Conservation (phyloP, 2,797 vertebrate genomes). For the Sebastes wilsoni region DNA sequence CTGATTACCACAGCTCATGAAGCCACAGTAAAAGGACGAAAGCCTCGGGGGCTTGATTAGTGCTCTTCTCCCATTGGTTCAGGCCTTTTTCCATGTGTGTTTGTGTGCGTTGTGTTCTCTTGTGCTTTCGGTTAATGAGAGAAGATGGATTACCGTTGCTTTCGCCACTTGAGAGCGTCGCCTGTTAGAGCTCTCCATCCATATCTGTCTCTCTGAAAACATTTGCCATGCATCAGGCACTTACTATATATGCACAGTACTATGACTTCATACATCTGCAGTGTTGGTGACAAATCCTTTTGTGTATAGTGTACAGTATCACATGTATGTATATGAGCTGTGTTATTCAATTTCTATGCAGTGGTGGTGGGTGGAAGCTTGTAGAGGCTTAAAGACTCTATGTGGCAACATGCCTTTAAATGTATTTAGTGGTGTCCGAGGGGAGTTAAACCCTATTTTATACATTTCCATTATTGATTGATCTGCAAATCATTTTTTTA, state of each 20-base stretch:
- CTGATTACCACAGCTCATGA: not conserved
- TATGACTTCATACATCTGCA: not conserved
- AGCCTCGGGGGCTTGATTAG: constrained; percentile 59
- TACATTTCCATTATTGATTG: not conserved
- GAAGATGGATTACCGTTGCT: constrained; percentile 39
- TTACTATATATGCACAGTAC: not conserved
- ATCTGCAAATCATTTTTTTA: not conserved
- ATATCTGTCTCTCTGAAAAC: constrained; percentile 15
- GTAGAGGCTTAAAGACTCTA: not conserved
- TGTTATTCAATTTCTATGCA: not conserved
- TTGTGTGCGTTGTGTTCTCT: constrained; percentile 5
- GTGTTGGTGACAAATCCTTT: not conserved
- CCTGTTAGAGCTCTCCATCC: constrained; percentile 17
- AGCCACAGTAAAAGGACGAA: constrained; percentile 28
- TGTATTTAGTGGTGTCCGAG: not conserved
- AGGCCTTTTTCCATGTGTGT: not conserved
- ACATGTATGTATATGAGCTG: not conserved
- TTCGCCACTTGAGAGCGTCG: not conserved
- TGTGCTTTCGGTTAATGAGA: constrained; percentile 34
- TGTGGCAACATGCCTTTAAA: not conserved
- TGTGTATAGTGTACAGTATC: not conserved
- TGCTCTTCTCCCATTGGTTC: constrained; percentile 29
- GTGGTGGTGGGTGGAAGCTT: constrained; percentile 32
- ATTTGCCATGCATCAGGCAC: not conserved
- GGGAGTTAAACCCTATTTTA: not conserved